Base-by-base conservation (phyloP, 2,888 invertebrate species). In the Penaeus monodon region DNA sequence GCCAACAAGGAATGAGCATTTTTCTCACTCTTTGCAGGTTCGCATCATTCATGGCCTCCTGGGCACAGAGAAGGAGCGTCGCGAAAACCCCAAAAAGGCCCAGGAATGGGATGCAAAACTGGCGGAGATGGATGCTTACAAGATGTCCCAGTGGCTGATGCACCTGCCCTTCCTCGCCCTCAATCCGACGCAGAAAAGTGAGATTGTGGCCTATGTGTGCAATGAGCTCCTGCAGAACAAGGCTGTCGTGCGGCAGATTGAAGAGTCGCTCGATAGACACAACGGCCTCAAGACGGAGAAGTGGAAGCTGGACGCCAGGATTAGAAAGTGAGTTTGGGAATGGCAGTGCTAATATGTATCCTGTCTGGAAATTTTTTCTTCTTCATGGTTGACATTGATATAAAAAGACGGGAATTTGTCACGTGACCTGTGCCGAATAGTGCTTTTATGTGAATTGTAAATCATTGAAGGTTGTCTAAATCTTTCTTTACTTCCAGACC, bases 141-240 rank as follows among this genome's bases (percentile, higher is more conserved):
- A 95, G 91, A 94, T 97, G 91, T 84, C 89, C 12, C 84, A 89
- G 73, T 90, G 90, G 90, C 88, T 90, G 17, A 27, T 57, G 64
- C 78, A 65, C 27, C 78, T 87, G 90, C 97, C 98, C 0, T 98
- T 97, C 93, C 94, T 97, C 86, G 95, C 97, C 0, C 93, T 99
- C 6, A 96, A 95, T 92, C 95, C 98, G 3, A 96, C 96, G 0
- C 95, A 95, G 90, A 99, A 99, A 92, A 96, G 97, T 0, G 95
- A 96, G 90, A 96, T 98, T 91, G 93, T 99, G 79, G 96, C 97
- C 1, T 98, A 96, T 93, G 94, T 99, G 49, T 98, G 98, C 93
- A 97, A 99, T 93, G 98, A 99, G 92, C 94, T 99, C 91, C 94
- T 99, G 76, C 97, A 97, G 93, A 98, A 98, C 92, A 97, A 98